Conservation (phyloP, 2,797 vertebrate species). For the Odontamblyopus lacepedii region DNA sequence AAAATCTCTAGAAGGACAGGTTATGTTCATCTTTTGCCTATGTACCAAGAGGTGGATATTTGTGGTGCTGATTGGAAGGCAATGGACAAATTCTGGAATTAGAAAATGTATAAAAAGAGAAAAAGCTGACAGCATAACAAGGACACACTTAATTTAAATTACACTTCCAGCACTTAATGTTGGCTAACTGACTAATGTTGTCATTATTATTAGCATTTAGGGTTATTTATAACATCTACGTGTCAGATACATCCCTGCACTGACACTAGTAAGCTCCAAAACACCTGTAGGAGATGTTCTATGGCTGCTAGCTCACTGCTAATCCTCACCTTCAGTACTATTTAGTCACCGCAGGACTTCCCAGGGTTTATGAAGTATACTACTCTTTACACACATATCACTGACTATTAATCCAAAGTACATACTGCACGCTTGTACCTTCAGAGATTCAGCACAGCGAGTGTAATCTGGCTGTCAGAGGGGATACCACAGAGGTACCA, state of each 20-base stretch:
- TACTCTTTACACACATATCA: conserved; percentile 72
- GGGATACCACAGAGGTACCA: conserved; percentile 52
- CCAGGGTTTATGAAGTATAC: conserved; percentile 65
- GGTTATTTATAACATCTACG: conserved; percentile 38
- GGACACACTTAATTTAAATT: conserved; percentile 23
- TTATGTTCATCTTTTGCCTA: conserved; percentile 53
- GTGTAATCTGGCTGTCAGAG: conserved; percentile 72
- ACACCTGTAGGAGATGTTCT: conserved; percentile 62
- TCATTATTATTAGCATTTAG: conserved; percentile 50
- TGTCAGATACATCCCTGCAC: conserved; percentile 32
- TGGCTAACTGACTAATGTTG: conserved; percentile 45
- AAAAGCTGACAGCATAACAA: conserved; percentile 53
- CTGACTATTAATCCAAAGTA: conserved; percentile 73
- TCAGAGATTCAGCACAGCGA: conserved; percentile 63
- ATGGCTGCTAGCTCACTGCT: conserved; percentile 61
- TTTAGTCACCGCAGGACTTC: conserved; percentile 63
- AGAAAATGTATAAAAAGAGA: conserved; percentile 59
- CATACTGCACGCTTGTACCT: conserved; percentile 73
- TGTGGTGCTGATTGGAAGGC: conserved; percentile 58
- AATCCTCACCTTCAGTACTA: conserved; percentile 64
- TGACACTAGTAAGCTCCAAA: conserved; percentile 28
- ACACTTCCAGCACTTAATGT: conserved; percentile 20
- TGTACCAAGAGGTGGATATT: conserved; percentile 60
- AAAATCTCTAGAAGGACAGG: conserved; percentile 61
- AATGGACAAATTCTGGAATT: conserved; percentile 64